Conservation (phyloP, 2,797 vertebrate species). For the Crocodylus rhombifer region DNA sequence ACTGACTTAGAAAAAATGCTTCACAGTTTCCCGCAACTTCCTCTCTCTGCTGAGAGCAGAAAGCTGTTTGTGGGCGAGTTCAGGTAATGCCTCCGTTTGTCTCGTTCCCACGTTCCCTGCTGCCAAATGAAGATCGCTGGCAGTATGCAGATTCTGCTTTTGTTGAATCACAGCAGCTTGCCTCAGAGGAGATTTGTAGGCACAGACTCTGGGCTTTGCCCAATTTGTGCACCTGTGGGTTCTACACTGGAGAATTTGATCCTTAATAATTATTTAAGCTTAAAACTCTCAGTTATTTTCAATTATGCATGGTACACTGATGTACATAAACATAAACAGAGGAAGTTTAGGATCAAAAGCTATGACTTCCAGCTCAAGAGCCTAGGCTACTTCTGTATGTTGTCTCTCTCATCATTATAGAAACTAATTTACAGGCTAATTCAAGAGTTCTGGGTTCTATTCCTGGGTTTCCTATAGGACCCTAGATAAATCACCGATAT, state of each 20-base stretch:
- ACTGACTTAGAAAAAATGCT: background rate
- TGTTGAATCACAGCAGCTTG: conserved; percentile 18
- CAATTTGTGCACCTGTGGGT: background rate
- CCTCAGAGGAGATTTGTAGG: conserved; percentile 28
- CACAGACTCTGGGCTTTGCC: background rate
- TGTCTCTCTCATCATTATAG: conserved; percentile 10
- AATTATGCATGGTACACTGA: background rate
- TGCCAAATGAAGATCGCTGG: conserved; percentile 7
- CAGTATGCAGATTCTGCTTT: background rate
- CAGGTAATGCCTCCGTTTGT: background rate
- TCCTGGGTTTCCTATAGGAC: background rate
- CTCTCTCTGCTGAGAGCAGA: background rate
- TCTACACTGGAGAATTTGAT: conserved; percentile 16
- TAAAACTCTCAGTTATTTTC: conserved; percentile 47
- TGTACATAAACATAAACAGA: background rate
- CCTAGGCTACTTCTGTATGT: conserved; percentile 4
- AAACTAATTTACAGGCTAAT: background rate
- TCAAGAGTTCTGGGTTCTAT: background rate
- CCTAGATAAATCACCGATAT: background rate
- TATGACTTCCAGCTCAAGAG: background rate
- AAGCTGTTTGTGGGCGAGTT: background rate
- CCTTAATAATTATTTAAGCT: conserved; percentile 35
- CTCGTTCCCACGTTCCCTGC: background rate
- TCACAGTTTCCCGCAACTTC: background rate
- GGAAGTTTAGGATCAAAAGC: background rate